Evolutionary conservation across 2,797 vertebrate genomes (phyloP), one percentile per base, ranked within the genome.

Genomic region (Podarcis lilfordi): DNA sequence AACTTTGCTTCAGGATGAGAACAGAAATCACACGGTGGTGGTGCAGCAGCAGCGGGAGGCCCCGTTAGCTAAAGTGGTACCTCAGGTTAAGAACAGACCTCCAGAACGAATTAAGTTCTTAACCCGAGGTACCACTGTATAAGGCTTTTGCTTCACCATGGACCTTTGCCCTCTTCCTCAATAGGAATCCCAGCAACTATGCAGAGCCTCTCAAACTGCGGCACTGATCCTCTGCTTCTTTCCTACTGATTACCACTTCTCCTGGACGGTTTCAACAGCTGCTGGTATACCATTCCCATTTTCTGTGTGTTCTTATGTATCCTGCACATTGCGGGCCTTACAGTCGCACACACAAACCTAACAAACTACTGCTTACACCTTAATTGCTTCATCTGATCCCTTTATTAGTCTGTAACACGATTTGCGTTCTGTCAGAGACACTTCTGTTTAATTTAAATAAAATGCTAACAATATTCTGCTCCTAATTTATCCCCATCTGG

Each of bases 361-460:
- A 79, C 75, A 80, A 92, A 90, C 78, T 84, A 88, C 29, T 35
- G 25, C 78, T 43, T 81, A 82, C 69, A 1, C 86, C 90, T 35
- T 92, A 91, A 95, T 88, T 91, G 69, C 88, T 92, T 94, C 90
- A 81, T 90, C 59, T 89, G 80, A 93, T 95, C 93, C 92, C 71
- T 92, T 85, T 91, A 90, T 92, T 91, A 93, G 88, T 83, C 89
- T 90, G 35, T 91, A 91, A 92, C 84, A 35, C 45, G 80, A 79
- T 89, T 92, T 94, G 93, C 91, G 87, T 90, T 91, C 9, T 75
- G 76, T 91, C 87, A 83, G 88, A 85, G 55, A 74, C 82, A 84
- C 92, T 89, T 93, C 13, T 27, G 92, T 92, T 94, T 90, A 91
- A 92, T 96, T 94, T 90, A 89, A 94, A 91, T 89, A 90, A 96